Evolutionary conservation across 1,140 invertebrate species (phyloP), one percentile per base, ranked within the genome.

Genomic region (Caenorhabditis latens): DNA sequence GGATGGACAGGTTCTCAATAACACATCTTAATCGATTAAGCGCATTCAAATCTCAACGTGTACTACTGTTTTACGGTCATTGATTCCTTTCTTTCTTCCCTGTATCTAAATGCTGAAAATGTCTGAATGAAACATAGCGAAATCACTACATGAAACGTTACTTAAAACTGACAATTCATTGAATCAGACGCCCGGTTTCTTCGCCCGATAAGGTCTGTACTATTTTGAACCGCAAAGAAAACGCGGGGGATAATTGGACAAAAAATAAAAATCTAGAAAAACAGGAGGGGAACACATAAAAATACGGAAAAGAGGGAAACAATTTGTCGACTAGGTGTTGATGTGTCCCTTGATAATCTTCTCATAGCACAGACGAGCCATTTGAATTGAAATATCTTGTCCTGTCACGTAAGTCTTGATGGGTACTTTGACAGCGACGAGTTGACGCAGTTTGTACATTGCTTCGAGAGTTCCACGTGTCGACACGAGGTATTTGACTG

Each of bases 281-380:
- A 58, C n/a, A 58, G 32, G 32, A 32, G 32, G 32, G 32, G 32
- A 32, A 32, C 0, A 32, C 32, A 58, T 58, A 53, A 53, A 53
- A 53, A 53, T 13, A 19, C 6, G 57, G n/a, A n/a, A 58, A 58
- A 58, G 24, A 63, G 14, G 32, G 5, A 63, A 40, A 63, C 21
- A 63, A 71, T 4, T 16, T 46, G 46, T 32, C 9, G 14, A 16
- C 42, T 46, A 71, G 42, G 5, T 79, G 46, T 53, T 79, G 46
- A 79, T 21, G 71, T 79, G 71, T 50, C 71, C 84, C 46, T 79
- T 85, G 40, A 85, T 32, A 40, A 85, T 85, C 19, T 85, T 85
- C 46, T 85, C 84, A 67, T 55, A 85, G 40, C 63, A 65, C 24
- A 85, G 43, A 32, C 67, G 63, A 53, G 67, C 46, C 63, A 85